Base-by-base conservation (phyloP, 1,140 invertebrate species). In the Pachyrhynchus sulphureomaculatus region DNA sequence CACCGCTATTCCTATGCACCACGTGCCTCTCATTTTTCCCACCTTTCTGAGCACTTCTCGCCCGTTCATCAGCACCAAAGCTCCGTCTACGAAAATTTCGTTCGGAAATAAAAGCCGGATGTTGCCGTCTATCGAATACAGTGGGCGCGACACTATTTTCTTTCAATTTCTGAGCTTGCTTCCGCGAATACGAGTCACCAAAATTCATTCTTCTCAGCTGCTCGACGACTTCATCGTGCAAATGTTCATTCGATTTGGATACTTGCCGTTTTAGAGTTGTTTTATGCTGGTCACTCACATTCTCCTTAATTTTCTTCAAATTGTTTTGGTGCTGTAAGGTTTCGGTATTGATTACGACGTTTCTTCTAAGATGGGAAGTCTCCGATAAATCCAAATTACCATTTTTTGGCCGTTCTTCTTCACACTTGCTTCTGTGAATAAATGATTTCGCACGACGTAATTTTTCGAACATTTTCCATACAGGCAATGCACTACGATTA, bases 381-480 rank as follows among this genome's bases (percentile, higher is more conserved):
- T 65, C 63, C 4, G 56, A 47, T 10, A 65, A 23, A 29, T 61
- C 57, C n/a, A 61, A 17, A 12, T 58, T 47, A 10, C 13, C 2
- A 5, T 15, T 6, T 36, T 47, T 18, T 8, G 12, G 29, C 4
- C 21, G 17, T n/a, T 60, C 42, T 45, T 51, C 55, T 37, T 45
- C 23, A 18, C 13, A 21, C 18, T 42, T 65, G 9, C 23, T 42
- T 24, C 44, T 60, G 17, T 54, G 32, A 10, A 65, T 29, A 48
- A 65, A 65, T 1, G 63, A 61, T 15, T 65, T 65, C 1, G 63
- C 63, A 8, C 54, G 21, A n/a, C 60, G 66, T 68, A 73, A 74
- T 74, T 68, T 80, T 75, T 65, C 78, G 73, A 56, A 71, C 59
- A 62, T 62, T 53, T 59, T 60, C 36, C 23, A 18, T 12, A 49